Percentiles rank a stretch among this genome's conserved stretches.
phyloP scores from a whole-genome alignment of 1,140 invertebrate species.

The Drosophila santomea region DNA sequence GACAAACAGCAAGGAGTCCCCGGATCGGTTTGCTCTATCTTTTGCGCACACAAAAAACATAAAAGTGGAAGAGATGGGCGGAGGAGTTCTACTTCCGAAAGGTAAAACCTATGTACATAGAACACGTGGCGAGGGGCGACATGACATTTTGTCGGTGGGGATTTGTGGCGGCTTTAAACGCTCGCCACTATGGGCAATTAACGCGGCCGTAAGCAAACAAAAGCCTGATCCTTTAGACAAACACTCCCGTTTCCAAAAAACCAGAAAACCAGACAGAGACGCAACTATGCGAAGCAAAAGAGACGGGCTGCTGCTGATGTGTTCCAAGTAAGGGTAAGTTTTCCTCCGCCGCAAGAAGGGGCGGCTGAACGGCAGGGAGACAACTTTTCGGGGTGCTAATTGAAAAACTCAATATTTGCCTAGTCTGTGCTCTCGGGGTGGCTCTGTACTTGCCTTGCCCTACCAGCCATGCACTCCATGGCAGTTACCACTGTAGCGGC shows the following conservation, averaged over 20 bases:
- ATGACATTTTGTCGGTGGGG: slow-evolving; percentile 63
- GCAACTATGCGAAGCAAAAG: neutral
- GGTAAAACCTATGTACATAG: slow-evolving; percentile 18
- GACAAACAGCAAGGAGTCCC: slow-evolving; percentile 54
- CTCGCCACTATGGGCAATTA: slow-evolving; percentile 82
- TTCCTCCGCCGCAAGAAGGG: slow-evolving; percentile 13
- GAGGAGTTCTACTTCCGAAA: slow-evolving; percentile 15
- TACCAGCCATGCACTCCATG: slow-evolving; percentile 2
- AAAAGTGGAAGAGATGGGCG: neutral
- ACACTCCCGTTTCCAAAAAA: slow-evolving; percentile 43
- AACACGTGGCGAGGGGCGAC: slow-evolving; percentile 27
- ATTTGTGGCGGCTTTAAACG: slow-evolving; percentile 82
- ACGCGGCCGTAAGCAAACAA: slow-evolving; percentile 77
- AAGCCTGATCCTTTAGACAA: slow-evolving; percentile 79
- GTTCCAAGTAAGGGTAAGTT: slow-evolving; percentile 34
- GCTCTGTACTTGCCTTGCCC: slow-evolving; percentile 13
- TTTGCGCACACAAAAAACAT: slow-evolving; percentile 55
- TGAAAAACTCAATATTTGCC: slow-evolving; percentile 81
- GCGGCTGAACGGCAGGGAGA: slow-evolving; percentile 15
- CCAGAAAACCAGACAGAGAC: slow-evolving; percentile 7
- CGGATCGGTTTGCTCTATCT: slow-evolving; percentile 61
- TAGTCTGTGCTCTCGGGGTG: slow-evolving; percentile 59
- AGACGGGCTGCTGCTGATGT: neutral
- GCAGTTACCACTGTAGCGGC: slow-evolving; percentile 45
- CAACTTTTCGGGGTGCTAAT: slow-evolving; percentile 72